phyloP scores from a whole-genome alignment of 2,113 vertebrate species.

The Urocolius indicus region DNA sequence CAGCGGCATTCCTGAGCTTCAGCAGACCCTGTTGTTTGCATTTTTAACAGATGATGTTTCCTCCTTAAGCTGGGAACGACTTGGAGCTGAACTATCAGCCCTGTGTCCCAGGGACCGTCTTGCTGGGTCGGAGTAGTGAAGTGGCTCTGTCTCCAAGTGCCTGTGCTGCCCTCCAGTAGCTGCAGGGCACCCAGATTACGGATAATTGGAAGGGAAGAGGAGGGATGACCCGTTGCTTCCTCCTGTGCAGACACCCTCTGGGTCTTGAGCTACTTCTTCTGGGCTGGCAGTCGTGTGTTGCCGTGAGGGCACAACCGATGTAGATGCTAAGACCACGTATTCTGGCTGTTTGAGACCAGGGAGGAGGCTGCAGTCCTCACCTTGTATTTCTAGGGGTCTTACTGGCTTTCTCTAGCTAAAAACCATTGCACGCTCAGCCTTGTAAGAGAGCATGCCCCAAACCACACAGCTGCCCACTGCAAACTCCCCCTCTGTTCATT shows the following conservation, averaged over 20 bases:
- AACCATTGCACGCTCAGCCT: rapidly evolving
- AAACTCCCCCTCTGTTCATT: rapidly evolving
- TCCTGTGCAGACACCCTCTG: rapidly evolving
- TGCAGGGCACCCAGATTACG: rapidly evolving
- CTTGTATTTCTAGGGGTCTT: not conserved
- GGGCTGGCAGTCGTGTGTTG: not conserved
- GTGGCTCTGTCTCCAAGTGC: not conserved
- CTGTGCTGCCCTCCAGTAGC: not conserved
- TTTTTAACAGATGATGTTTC: constrained; percentile 47
- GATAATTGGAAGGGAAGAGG: rapidly evolving
- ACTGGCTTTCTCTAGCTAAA: rapidly evolving
- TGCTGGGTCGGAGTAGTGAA: rapidly evolving
- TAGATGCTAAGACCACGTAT: rapidly evolving
- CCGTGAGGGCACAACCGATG: rapidly evolving
- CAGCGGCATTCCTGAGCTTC: constrained; percentile 29
- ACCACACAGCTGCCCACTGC: rapidly evolving
- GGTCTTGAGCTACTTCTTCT: not conserved
- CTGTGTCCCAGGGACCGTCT: rapidly evolving
- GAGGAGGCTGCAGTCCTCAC: not conserved
- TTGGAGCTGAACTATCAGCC: not conserved
- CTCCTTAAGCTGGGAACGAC: not conserved
- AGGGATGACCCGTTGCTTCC: rapidly evolving
- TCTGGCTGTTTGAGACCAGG: not conserved
- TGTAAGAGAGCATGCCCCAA: rapidly evolving
- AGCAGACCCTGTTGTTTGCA: not conserved